These are phyloP conservation scores for Epistrophe eligans DNA, from an alignment of 2,888 invertebrate species.

Conservation along the genomic window DNA sequence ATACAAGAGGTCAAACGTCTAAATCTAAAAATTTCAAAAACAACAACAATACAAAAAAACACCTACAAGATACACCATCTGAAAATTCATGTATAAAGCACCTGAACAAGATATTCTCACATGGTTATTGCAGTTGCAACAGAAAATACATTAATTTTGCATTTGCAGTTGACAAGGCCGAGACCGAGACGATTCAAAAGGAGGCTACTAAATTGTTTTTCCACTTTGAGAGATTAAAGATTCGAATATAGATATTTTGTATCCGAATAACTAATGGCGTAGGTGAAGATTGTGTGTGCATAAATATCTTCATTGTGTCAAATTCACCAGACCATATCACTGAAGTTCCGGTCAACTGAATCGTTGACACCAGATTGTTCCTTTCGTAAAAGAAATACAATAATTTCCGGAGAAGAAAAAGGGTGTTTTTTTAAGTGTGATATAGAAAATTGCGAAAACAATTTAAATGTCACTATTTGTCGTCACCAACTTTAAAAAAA, in stretches of 20 bases:
- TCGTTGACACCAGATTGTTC: constrained; percentile 32
- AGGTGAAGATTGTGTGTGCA: constrained; percentile 12
- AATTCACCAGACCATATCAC: constrained; percentile 48
- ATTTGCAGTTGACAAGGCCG: constrained; percentile 56
- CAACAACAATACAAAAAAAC: neutral
- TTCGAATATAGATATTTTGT: neutral
- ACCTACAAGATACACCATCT: constrained; percentile 14
- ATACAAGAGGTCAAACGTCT: constrained; percentile 42
- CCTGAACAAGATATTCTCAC: constrained; percentile 13
- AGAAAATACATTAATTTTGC: constrained; percentile 47
- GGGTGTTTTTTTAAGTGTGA: neutral
- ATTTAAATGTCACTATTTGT: too few relatives aligned
- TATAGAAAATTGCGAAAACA: neutral
- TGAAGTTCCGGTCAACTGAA: constrained; percentile 58
- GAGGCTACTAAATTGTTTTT: constrained; percentile 1
- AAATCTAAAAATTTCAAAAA: constrained; percentile 40
- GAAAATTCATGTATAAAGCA: constrained; percentile 23
- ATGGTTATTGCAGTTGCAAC: constrained; percentile 31
- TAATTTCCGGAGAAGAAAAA: neutral
- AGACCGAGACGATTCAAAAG: constrained; percentile 1
- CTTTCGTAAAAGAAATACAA: neutral
- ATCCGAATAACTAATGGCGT: neutral
- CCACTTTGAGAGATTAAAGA: constrained; percentile 5
- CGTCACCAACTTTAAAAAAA: too few relatives aligned
- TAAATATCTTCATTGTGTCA: constrained; percentile 41